Evolutionary conservation across 2,797 vertebrate genomes (phyloP).

Genomic region (Sandelia bainsii): DNA sequence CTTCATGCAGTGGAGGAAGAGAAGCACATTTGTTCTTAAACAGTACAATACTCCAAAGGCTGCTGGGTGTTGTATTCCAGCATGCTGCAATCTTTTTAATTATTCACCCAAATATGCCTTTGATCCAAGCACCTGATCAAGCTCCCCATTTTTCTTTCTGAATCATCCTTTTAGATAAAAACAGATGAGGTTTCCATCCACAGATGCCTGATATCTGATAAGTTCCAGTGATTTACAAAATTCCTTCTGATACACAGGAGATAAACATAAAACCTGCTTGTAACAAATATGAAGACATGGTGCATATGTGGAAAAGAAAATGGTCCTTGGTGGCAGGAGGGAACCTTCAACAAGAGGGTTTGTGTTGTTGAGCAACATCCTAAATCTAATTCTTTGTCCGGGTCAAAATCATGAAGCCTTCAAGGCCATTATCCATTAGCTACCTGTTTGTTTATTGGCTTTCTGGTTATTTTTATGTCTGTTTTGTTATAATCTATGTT

Average conservation of each 20-base stretch:
- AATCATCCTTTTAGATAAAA: constrained; percentile 29
- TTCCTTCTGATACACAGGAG: neutral
- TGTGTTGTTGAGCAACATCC: neutral
- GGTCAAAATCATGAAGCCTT: constrained; percentile 5
- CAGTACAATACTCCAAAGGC: constrained; percentile 22
- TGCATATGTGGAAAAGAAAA: neutral
- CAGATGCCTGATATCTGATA: constrained; percentile 8
- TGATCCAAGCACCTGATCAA: constrained; percentile 58
- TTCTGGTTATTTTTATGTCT: neutral
- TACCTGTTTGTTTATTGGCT: neutral
- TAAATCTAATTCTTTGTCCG: neutral
- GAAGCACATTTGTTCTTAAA: constrained; percentile 37
- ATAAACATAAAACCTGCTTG: constrained; percentile 11
- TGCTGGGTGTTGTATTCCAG: constrained; percentile 31
- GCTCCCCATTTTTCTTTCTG: constrained; percentile 38
- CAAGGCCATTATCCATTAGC: neutral
- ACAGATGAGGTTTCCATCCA: constrained; percentile 8
- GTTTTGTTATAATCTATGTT: too few relatives aligned
- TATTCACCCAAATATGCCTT: constrained; percentile 57
- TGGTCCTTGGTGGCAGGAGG: neutral
- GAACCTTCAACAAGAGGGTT: neutral
- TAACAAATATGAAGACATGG: neutral
- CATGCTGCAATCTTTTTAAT: constrained; percentile 53
- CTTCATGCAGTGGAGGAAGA: constrained; percentile 2
- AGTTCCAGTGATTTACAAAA: neutral